Percentiles rank a stretch among this genome's conserved stretches.
Conservation (phyloP, 2,888 invertebrate genomes). For the Epistrophe grossulariae region DNA sequence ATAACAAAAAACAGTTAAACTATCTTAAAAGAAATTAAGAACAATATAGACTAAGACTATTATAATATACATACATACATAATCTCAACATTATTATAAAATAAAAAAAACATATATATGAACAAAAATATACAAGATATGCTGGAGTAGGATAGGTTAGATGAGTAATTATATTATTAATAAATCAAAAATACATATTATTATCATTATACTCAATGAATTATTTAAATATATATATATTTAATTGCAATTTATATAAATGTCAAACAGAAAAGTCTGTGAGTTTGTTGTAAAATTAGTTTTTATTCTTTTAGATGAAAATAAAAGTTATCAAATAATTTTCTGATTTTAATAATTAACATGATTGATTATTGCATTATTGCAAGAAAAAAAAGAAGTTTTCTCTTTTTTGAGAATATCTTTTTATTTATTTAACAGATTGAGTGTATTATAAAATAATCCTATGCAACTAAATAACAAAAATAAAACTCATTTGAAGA, state of each 20-base stretch:
- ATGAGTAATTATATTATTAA: slow-evolving; percentile 65
- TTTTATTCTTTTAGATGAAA: slow-evolving; percentile 37
- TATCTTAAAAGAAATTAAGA: slow-evolving; percentile 48
- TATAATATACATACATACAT: slow-evolving; percentile 44
- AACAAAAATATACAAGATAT: slow-evolving; percentile 67
- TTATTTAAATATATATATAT: slow-evolving; percentile 27
- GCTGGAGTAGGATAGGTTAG: slow-evolving; percentile 71
- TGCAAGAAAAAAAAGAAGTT: neutral
- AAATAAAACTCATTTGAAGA: slow-evolving; percentile 42
- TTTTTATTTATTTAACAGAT: slow-evolving; percentile 45
- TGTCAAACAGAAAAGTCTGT: slow-evolving; percentile 60
- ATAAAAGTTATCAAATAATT: slow-evolving; percentile 21
- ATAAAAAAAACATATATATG: slow-evolving; percentile 35
- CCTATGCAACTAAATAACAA: slow-evolving; percentile 62
- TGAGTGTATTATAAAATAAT: slow-evolving; percentile 52
- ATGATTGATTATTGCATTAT: neutral
- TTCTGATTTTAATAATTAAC: neutral
- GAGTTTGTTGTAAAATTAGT: slow-evolving; percentile 65
- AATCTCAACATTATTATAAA: slow-evolving; percentile 59
- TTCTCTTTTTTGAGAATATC: slow-evolving; percentile 15
- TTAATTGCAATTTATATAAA: slow-evolving; percentile 43
- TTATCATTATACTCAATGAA: slow-evolving; percentile 52
- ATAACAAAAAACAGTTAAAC: slow-evolving; percentile 36
- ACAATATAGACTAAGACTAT: slow-evolving; percentile 68
- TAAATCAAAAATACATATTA: slow-evolving; percentile 38